Conservation (phyloP, 1,140 invertebrate species). For the Achatina immaculata region DNA sequence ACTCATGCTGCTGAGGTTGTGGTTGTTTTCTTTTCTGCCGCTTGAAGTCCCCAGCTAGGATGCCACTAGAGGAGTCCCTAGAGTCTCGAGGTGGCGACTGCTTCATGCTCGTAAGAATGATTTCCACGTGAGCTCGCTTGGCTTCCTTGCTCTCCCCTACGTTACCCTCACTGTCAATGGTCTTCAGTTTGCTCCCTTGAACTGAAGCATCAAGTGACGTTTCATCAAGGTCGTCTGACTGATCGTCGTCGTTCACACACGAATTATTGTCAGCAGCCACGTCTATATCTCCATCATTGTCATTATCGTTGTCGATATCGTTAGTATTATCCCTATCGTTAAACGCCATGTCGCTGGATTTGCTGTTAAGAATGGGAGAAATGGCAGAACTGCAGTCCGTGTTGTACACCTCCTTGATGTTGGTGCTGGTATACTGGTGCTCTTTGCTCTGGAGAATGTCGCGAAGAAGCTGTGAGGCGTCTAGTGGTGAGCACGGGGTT, state of each 20-base stretch:
- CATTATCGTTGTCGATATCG: constrained; percentile 54
- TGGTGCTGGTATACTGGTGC: constrained; percentile 69
- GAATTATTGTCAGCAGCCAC: constrained; percentile 42
- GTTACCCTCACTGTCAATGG: neutral
- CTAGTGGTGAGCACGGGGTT: constrained; percentile 43
- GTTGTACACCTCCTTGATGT: constrained; percentile 47
- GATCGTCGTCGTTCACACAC: constrained; percentile 18
- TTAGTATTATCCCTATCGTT: constrained; percentile 43
- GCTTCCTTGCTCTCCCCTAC: constrained; percentile 26
- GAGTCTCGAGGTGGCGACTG: constrained; percentile 6
- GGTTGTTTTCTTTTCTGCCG: constrained; percentile 96
- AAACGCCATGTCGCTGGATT: constrained; percentile 45
- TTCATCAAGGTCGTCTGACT: constrained; percentile 28
- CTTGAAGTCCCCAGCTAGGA: constrained; percentile 73
- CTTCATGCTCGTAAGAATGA: constrained; percentile 11
- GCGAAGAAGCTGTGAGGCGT: constrained; percentile 70
- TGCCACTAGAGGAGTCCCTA: neutral
- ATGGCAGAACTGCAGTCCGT: constrained; percentile 66
- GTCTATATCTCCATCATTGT: constrained; percentile 44
- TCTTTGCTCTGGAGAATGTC: constrained; percentile 72
- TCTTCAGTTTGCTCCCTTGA: neutral
- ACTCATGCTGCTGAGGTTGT: constrained; percentile 92
- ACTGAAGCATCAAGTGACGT: constrained; percentile 6
- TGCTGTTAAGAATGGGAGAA: constrained; percentile 38
- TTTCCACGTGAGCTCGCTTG: constrained; percentile 32